Percentiles rank a stretch among this genome's conserved stretches.
These are phyloP conservation scores for Etia nguti DNA, from an alignment of 2,113 vertebrate genomes.

Conservation along the genomic window DNA sequence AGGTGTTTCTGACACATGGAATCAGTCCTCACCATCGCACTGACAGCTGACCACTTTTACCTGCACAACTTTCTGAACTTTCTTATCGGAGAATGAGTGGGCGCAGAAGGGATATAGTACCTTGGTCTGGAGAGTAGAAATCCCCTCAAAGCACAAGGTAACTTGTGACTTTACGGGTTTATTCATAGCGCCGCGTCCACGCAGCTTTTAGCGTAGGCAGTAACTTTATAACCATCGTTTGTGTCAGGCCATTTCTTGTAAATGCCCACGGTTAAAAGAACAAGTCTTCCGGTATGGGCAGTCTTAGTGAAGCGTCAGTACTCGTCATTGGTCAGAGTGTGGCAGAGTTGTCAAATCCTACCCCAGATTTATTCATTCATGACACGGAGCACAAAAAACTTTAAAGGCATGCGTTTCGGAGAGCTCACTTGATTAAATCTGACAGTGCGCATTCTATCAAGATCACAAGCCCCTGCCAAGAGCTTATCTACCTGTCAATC, in stretches of 20 bases:
- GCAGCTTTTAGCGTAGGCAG: slow-evolving; percentile 37
- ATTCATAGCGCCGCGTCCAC: not conserved
- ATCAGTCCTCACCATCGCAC: not conserved
- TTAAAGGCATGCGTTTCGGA: not conserved
- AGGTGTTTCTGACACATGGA: not conserved
- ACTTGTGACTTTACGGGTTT: slow-evolving; percentile 52
- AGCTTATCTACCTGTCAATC: not conserved
- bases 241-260: slow-evolving; percentile 82
- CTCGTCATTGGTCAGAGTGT: slow-evolving; percentile 46
- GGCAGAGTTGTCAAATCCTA: slow-evolving; percentile 1
- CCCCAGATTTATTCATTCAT: slow-evolving; percentile 43
- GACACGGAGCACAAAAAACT: slow-evolving; percentile 17
- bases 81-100: not conserved
- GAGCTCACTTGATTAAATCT: not conserved
- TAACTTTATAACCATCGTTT: not conserved
- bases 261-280: slow-evolving; percentile 76
- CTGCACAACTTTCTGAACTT: not conserved
- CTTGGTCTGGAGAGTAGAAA: slow-evolving; percentile 12
- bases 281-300: slow-evolving; percentile 27
- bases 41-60: not conserved
- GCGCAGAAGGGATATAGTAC: not conserved
- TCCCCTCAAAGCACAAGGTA: slow-evolving; percentile 36
- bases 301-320: not conserved
- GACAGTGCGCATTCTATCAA: not conserved
- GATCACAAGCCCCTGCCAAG: not conserved